Base-by-base conservation (phyloP, 2,113 vertebrate species). In the Malurus elegans region DNA sequence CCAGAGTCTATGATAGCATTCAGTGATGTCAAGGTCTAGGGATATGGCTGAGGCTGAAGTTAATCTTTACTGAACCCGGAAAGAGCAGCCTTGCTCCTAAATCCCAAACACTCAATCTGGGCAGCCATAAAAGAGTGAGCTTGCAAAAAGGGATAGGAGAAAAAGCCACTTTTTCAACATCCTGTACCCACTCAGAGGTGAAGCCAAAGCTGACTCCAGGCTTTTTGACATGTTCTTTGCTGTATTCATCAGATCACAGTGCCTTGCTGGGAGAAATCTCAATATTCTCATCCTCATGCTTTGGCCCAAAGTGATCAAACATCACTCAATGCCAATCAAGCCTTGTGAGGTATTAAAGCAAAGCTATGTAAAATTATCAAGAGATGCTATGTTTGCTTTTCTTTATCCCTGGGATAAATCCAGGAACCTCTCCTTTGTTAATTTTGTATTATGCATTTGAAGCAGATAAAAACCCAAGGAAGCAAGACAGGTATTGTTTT, bases 381-480 rank as follows among this genome's bases (percentile, higher is more conserved):
- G 87, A 80, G 92, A 94, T 90, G 51, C 25, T 42, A 3, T 96
- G 61, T 96, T 97, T 95, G 90, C 62, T 93, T 95, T 97, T 86
- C 93, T 95, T 90, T 84, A 90, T 94, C 90, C 66, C 67, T 86
- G 65, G 88, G 80, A 96, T 97, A 96, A 97, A 96, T 95, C 89
- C 70, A 89, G 75, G 36, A 88, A 24, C 79, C 38, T 94, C 84
- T 91, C 61, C 73, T 96, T 92, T 93, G 82, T 94, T 94, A 90
- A 74, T 76, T 96, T 90, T 90, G 56, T 70, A n/a, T 94, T 94
- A 65, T 84, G 87, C 75, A 90, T 92, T 97, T 95, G 85, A 96
- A 92, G 58, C 38, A 91, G 79, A 95, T 95, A 88, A 94, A 96
- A 97, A 91, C 85, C 64, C 0, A 1, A 56, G 56, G 66, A 97